Base-by-base conservation (phyloP, 2,888 invertebrate genomes). In the Caenorhabditis sp. region DNA sequence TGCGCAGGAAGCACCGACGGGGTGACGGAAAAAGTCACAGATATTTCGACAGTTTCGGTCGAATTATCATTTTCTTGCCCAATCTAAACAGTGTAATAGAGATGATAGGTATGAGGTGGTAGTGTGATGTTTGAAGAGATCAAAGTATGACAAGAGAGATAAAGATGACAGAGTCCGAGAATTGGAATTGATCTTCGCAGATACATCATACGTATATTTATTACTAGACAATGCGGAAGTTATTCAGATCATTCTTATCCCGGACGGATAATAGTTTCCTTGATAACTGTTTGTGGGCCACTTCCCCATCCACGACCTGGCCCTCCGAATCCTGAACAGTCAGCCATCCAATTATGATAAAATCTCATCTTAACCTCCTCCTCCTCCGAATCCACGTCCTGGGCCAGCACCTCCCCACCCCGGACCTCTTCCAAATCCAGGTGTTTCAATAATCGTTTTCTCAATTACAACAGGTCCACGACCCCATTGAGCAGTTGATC, bases 31-130 rank as follows among this genome's bases (percentile, higher is more conserved):
- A 53, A 43, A 59, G 26, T 32, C 45, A 55, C 8, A 65, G 45
- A 45, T 65, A 55, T 46, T 65, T 65, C 50, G 55, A 45, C 55
- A 53, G 24, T 45, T 55, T 39, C 41, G 58, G 68, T 68, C 56
- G 45, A 45, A 66, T 56, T 56, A 56, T 66, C 68, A 68, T 39
- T 48, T 13, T 30, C 46, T 39, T 30, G 46, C 32, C 17, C 46
- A 56, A n/a, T n/a, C 41, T 30, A 24, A 39, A 26, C 50, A 43
- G 41, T 17, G 52, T 41, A 27, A 52, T 41, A 22, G 27, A 43
- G 27, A 43, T 27, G 46, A 52, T 35, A 15, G 32, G 53, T 32
- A 26, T 26, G 41, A n/a, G 32, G 22, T 56, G 37, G 50, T 30
- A 48, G 37, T 39, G 56, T 66, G 50, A 56, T 53, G 56, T 30